These are phyloP conservation scores for Radopholus similis DNA, from an alignment of 1,140 invertebrate genomes.

Conservation along the genomic window DNA sequence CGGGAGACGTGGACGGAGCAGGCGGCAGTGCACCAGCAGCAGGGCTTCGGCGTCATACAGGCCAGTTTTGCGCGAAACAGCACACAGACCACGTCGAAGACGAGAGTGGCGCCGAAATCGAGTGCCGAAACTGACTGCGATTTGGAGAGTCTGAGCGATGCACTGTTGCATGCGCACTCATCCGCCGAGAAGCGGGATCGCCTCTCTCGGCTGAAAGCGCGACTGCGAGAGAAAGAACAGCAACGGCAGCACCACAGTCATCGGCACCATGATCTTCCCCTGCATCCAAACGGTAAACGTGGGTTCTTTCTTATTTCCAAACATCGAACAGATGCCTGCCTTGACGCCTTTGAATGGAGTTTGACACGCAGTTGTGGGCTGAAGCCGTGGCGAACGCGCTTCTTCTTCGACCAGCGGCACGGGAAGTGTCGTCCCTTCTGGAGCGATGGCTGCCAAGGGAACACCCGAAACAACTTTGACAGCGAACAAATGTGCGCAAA, in stretches of 20 bases:
- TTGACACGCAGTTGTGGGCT: slow-evolving; percentile 2
- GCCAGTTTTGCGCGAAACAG: slow-evolving; percentile 7
- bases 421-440: slow-evolving; percentile 17
- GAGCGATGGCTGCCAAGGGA: neutral
- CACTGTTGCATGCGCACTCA: neutral
- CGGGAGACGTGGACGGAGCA: neutral
- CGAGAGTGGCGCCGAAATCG: slow-evolving; percentile 12
- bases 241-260: neutral
- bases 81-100: slow-evolving; percentile 13
- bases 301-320: neutral
- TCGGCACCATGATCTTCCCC: too few relatives aligned
- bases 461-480: slow-evolving; percentile 16
- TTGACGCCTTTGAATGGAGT: slow-evolving; percentile 17
- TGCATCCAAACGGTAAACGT: neutral
- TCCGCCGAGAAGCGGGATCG: neutral
- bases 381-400: slow-evolving; percentile 1
- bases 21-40: neutral
- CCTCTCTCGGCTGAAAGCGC: neutral
- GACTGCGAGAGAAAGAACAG: neutral
- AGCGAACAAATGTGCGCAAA: slow-evolving; percentile 1
- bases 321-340: neutral
- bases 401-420: slow-evolving; percentile 7
- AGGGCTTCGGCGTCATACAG: neutral
- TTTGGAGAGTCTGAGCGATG: neutral
- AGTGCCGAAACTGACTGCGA: neutral